Evolutionary conservation across 2,113 vertebrate species (phyloP).

Genomic region (Oncorhynchus mykiss): DNA sequence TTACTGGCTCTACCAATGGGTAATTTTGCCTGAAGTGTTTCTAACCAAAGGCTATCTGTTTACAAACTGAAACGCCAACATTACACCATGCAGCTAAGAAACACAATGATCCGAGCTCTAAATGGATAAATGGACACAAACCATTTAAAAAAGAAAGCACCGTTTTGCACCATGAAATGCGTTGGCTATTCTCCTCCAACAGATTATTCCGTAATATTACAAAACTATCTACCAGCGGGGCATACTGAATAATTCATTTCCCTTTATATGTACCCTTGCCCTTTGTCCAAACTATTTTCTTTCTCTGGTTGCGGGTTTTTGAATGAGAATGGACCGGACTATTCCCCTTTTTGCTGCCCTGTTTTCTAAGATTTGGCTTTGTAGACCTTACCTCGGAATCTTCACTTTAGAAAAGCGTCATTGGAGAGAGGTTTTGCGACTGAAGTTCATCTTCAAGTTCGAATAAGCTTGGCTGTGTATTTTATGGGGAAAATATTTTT

Average conservation of each 20-base stretch:
- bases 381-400: slow-evolving; percentile 65
- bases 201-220: slow-evolving; percentile 82
- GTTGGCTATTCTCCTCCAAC: slow-evolving; percentile 64
- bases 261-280: slow-evolving; percentile 78
- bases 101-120: slow-evolving; percentile 28
- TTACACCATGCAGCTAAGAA: slow-evolving; percentile 38
- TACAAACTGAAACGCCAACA: too few relatives aligned
- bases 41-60: too few relatives aligned
- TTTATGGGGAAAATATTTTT: slow-evolving; percentile 46
- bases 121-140: slow-evolving; percentile 50
- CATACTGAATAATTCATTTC: slow-evolving; percentile 82
- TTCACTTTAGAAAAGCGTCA: slow-evolving; percentile 75
- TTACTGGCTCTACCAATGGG: too few relatives aligned
- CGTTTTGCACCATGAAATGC: slow-evolving; percentile 79
- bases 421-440: slow-evolving; percentile 70
- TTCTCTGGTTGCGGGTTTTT: slow-evolving; percentile 68
- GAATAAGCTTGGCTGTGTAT: slow-evolving; percentile 53
- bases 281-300: slow-evolving; percentile 78
- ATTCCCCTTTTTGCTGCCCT: slow-evolving; percentile 38
- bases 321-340: slow-evolving; percentile 77
- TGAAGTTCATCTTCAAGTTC: slow-evolving; percentile 94
- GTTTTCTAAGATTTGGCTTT: slow-evolving; percentile 78
- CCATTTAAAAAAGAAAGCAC: slow-evolving; percentile 62
- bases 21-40: not conserved
- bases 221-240: slow-evolving; percentile 86